Conservation (phyloP, 2,797 vertebrate genomes). For the Sternarchorhynchus goeldii region DNA sequence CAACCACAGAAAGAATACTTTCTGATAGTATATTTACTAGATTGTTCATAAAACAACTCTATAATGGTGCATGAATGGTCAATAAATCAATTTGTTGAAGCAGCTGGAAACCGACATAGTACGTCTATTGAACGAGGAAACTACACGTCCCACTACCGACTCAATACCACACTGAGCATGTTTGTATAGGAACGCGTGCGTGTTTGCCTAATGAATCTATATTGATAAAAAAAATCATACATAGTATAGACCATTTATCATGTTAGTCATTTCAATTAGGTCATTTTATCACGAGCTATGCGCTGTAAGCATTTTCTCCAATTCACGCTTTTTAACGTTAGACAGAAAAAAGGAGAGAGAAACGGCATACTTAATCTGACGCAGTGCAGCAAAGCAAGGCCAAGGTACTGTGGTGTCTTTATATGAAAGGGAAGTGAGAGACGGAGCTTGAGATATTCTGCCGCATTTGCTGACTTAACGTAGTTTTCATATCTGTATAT, state of each 20-base stretch:
- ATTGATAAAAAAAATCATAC: slow-evolving; percentile 8
- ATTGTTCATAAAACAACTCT: slow-evolving; percentile 10
- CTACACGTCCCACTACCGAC: background rate
- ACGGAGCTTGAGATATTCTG: background rate
- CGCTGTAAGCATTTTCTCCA: slow-evolving; percentile 14
- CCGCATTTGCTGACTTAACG: slow-evolving; percentile 32
- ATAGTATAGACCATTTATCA: slow-evolving; percentile 32
- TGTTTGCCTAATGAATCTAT: slow-evolving; percentile 31
- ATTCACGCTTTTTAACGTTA: slow-evolving; percentile 9
- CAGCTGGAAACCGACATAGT: slow-evolving; percentile 29
- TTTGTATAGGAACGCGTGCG: background rate
- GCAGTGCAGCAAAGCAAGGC: slow-evolving; percentile 34
- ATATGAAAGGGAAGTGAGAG: background rate
- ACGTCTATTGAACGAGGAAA: slow-evolving; percentile 26
- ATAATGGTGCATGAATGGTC: slow-evolving; percentile 26
- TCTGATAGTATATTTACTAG: slow-evolving; percentile 23
- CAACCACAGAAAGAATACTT: background rate
- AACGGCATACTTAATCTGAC: background rate
- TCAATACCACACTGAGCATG: slow-evolving; percentile 17
- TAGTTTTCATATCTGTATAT: background rate
- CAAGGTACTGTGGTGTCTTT: background rate
- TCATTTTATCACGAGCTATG: slow-evolving; percentile 16
- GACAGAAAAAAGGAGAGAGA: background rate
- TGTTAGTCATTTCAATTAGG: slow-evolving; percentile 11
- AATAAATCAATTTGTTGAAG: slow-evolving; percentile 38